Evolutionary conservation across 2,113 vertebrate genomes (phyloP), one percentile per base, ranked within the genome.

Genomic region (Acrocephalus kingi): DNA sequence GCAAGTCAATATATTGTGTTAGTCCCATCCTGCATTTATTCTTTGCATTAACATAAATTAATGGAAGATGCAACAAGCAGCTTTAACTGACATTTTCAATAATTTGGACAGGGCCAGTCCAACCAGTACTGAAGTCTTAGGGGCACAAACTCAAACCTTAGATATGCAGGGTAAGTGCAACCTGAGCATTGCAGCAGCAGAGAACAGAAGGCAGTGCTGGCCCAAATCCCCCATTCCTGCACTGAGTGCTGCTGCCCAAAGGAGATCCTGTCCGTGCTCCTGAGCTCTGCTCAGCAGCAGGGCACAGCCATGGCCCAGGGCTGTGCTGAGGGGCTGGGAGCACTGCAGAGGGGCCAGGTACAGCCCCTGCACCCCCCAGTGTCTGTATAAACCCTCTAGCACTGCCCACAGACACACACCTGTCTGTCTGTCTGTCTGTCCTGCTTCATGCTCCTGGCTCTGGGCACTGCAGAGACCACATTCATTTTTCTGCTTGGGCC

Each of bases 361-460:
- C 31, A 49, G 84, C 31, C 78, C 49, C 18, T 7, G 66, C 37
- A 27, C 24, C 21, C 10, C 41, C 21, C 61, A 16, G 6, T 0
- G 4, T 2, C 16, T 48, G 22, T 0, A 9, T 31, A 46, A 21
- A 21, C 7, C n/a, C 5, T 7, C 30, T 54, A 27, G 31, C 39
- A 8, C 23, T 11, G 28, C 39, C 49, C 48, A 46, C 0, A 0
- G 3, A 30, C 43, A 15, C 64, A 51, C 8, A n/a, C 7, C 58
- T 43, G n/a, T 18, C 58, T 43, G n/a, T 18, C 49, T 6, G 12
- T 4, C 48, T 56, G 56, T 35, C 56, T 33, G 6, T 4, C 51
- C 62, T 67, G 4, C 39, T 27, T 39, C 17, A 4, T 4, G 12
- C 51, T 16, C 7, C 23, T 6, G 69, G 19, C 54, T 64, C 64